phyloP scores from a whole-genome alignment of 2,888 invertebrate species.

The Apodemia duryi region DNA sequence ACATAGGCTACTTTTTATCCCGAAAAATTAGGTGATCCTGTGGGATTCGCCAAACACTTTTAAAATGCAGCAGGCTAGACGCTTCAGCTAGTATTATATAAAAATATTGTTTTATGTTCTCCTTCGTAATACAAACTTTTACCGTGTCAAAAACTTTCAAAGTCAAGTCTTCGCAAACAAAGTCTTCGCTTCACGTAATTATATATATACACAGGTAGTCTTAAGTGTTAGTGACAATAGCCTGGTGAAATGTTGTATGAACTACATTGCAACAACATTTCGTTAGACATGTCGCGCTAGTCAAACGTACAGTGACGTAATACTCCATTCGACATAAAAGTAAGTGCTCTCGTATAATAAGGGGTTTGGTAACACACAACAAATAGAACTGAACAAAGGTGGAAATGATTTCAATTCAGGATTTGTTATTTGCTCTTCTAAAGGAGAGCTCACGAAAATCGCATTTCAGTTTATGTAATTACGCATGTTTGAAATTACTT shows the following conservation, averaged over 20 bases:
- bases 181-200: too few species aligned
- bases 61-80: too few species aligned
- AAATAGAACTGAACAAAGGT: constrained; percentile 20
- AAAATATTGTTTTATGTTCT: too few species aligned
- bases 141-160: too few species aligned
- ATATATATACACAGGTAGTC: too few species aligned
- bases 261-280: constrained; percentile 22
- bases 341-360: constrained; percentile 25
- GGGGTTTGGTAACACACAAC: constrained; percentile 20
- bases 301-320: constrained; percentile 29
- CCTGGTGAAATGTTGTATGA: constrained; percentile 22
- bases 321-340: constrained; percentile 33
- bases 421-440: not conserved
- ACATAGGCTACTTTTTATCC: too few species aligned
- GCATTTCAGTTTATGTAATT: not conserved
- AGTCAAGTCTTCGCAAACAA: too few species aligned
- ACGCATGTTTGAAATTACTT: not conserved
- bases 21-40: too few species aligned
- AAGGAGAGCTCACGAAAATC: not conserved
- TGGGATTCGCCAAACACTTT: too few species aligned
- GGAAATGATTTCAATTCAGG: constrained; percentile 12
- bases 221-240: constrained; percentile 24
- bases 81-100: too few species aligned
- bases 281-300: constrained; percentile 31
- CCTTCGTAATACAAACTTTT: too few species aligned